Evolutionary conservation across 2,888 invertebrate genomes (phyloP).

Genomic region (Apoderus coryli): DNA sequence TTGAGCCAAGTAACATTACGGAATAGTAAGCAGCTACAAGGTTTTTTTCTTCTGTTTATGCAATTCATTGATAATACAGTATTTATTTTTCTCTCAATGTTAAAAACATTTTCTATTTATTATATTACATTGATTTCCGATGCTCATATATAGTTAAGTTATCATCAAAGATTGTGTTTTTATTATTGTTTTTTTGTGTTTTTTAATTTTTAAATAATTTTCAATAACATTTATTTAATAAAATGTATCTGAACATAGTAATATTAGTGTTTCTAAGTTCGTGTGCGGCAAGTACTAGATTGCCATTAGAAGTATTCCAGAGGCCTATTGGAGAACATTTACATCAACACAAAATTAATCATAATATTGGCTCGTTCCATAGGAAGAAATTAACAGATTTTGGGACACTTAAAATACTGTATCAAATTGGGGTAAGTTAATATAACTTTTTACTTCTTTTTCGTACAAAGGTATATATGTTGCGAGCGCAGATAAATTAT

Average conservation of each 20-base stretch:
- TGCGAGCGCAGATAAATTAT: too few species aligned
- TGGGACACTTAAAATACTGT: conserved; percentile 45
- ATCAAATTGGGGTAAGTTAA: conserved; percentile 56
- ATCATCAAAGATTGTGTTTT: too few species aligned
- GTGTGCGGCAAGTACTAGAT: conserved; percentile 23
- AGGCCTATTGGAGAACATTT: conserved; percentile 24
- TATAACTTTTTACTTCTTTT: conserved; percentile 1
- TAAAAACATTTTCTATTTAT: too few species aligned
- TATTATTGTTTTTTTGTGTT: conserved; percentile 12
- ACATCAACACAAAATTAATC: conserved; percentile 35
- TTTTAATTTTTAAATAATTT: conserved; percentile 5
- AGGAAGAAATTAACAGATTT: conserved; percentile 37
- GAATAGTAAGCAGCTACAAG: too few species aligned
- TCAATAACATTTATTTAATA: conserved; percentile 1
- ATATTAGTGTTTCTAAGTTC: conserved; percentile 21
- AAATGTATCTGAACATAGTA: conserved; percentile 21
- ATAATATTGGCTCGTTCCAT: conserved; percentile 36
- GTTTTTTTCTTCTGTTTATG: too few species aligned
- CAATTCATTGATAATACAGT: conserved; percentile 23
- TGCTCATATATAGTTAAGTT: too few species aligned
- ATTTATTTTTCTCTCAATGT: too few species aligned
- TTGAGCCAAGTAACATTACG: conserved; percentile 26
- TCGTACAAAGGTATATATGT: too few species aligned
- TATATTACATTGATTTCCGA: too few species aligned
- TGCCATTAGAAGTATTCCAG: conserved; percentile 42